These are phyloP conservation scores for Gopherus flavomarginatus DNA, from an alignment of 2,113 vertebrate species.

Conservation along the genomic window DNA sequence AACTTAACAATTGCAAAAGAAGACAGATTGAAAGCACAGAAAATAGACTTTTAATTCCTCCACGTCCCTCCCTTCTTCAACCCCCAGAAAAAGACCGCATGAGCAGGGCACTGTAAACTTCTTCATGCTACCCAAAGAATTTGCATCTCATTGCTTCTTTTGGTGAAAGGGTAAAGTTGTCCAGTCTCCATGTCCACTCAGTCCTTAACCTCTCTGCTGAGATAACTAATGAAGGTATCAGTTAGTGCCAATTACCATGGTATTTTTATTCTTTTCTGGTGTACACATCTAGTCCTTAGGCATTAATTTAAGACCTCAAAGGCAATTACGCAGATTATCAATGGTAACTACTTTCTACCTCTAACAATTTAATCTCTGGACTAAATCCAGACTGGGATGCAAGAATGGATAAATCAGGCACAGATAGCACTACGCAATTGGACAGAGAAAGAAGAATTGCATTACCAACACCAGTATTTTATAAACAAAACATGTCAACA, in stretches of 20 bases:
- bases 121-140: background rate
- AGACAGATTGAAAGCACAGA: background rate
- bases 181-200: background rate
- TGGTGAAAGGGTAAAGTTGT: background rate
- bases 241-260: background rate
- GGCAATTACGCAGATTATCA: background rate
- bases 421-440: background rate
- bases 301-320: background rate
- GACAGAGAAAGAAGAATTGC: background rate
- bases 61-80: background rate
- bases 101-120: background rate
- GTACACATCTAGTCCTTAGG: background rate
- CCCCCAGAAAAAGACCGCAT: background rate
- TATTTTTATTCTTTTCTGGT: background rate
- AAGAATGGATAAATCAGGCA: background rate
- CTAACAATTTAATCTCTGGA: background rate
- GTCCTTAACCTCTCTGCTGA: accelerated
- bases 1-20: background rate
- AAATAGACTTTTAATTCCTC: background rate
- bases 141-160: background rate
- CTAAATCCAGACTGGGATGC: slow-evolving; percentile 14
- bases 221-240: background rate
- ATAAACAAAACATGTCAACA: background rate
- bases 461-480: background rate
- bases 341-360: background rate